phyloP scores from a whole-genome alignment of 2,888 invertebrate species.

The Nemapogon koenigi region DNA sequence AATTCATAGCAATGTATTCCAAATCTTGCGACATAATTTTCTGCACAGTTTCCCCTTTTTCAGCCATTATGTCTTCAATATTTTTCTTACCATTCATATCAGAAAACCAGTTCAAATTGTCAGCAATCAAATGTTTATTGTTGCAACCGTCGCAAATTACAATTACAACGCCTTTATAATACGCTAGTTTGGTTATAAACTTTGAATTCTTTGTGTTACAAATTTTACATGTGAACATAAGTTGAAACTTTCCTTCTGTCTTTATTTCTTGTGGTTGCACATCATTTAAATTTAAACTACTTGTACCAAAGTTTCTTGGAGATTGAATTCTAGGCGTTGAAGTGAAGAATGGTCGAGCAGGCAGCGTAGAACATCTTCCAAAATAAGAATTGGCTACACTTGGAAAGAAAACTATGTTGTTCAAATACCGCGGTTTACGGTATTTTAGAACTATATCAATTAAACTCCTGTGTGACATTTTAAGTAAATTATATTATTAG shows the following conservation, averaged over 20 bases:
- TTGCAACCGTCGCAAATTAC: conserved; percentile 87
- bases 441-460: conserved; percentile 55
- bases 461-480: conserved; percentile 46
- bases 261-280: conserved; percentile 25
- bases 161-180: conserved; percentile 90
- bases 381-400: conserved; percentile 52
- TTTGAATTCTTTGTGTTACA: conserved; percentile 80
- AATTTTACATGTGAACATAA: conserved; percentile 89
- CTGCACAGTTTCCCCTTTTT: conserved; percentile 84
- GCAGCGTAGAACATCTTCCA: conserved; percentile 37
- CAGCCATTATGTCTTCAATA: conserved; percentile 88
- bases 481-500: conserved; percentile 6
- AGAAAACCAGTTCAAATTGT: conserved; percentile 94
- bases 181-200: conserved; percentile 84
- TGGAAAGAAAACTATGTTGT: conserved; percentile 50
- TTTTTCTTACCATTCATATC: conserved; percentile 80
- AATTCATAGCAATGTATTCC: conserved; percentile 51
- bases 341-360: conserved; percentile 27
- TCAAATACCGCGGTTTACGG: conserved; percentile 45
- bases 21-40: conserved; percentile 57
- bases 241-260: conserved; percentile 65
- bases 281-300: conserved; percentile 27
- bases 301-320: conserved; percentile 37
- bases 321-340: conserved; percentile 38
- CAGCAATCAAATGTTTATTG: conserved; percentile 94